Base-by-base conservation (phyloP, 1,140 invertebrate genomes). In the Bombus turneri region DNA sequence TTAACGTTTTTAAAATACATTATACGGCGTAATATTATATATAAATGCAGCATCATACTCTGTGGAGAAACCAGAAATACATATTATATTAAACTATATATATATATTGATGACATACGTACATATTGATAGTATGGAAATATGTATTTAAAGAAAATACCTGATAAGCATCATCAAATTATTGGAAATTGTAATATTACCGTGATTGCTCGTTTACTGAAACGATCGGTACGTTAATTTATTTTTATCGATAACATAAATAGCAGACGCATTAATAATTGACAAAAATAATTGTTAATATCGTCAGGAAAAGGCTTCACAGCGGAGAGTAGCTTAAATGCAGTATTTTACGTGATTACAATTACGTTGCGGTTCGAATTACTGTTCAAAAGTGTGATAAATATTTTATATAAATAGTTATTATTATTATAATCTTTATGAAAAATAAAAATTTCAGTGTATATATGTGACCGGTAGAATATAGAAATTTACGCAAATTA, bases 231-330 rank as follows among this genome's bases (percentile, higher is more conserved):
- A 25, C n/a, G 25, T 57, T 59, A 28, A 73, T 73, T 62, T 62
- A n/a, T 62, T 28, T 39, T 28, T 9, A 37, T 34, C n/a, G n/a
- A 72, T 62, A 59, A 59, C 22, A 25, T n/a, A 22, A 15, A n/a
- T 18, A 39, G 25, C n/a, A 69, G 69, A 31, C 25, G n/a, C 25
- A 59, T 25, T 73, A 59, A 73, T n/a, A 31, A 25, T 25, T 31
- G 13, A 73, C 68, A 37, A 72, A 81, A 73, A n/a, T 73, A 81
- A 81, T 81, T 39, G 37, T 28, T 28, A 37, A 41, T 71, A 62
- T 37, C n/a, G 25, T 25, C 79, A 15, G 0, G 9, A 12, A 81
- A 37, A 28, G 57, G 15, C 28, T 5, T 22, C 34, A 5, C 18
- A 53, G 47, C 34, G 1, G 34, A 15, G 18, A 41, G 28, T 22